Base-by-base conservation (phyloP, 2,797 vertebrate species). In the Scolopax bukidnonensis region DNA sequence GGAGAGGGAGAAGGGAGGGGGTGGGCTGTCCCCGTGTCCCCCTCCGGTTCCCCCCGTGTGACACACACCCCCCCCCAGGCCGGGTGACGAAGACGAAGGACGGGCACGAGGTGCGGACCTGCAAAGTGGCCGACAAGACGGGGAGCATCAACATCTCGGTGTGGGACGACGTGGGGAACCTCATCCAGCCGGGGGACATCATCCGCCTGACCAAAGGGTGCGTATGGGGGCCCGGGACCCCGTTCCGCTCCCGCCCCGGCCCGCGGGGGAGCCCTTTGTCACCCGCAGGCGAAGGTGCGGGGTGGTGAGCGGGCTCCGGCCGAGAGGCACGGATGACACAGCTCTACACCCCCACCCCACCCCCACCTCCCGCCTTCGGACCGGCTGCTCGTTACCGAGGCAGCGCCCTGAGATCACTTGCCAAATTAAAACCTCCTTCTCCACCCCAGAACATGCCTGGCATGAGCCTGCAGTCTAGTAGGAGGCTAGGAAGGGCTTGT, bases 81-180 rank as follows among this genome's bases (percentile, higher is more conserved):
- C 97, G 98, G 80, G 98, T 99, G 87, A 99, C 98, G 13, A 98
- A 99, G 98, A 99, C 99, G 60, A 99, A 99, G 98, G 99, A 99
- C 90, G 99, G 99, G 69, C 99, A 99, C 76, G 99, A 99, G 97
- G 99, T 99, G 95, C 98, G 99, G 96, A 99, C 99, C 3, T 99
- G 99, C 96, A 99, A 99, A 96, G 99, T 99, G 96, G 99, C 99
- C 2, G 99, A 99, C 97, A 99, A 99, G 97, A 99, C 99, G 38
- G 99, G 99, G 74, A 99, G 99, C 98, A 99, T 99, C 96, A 99
- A 99, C 45, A 99, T 99, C 97, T 99, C 99, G 27, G 99, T 99
- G 25, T 99, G 99, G 99, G 99, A 99, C 96, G 99, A 99, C n/a
- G n/a, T n/a, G n/a, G n/a, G n/a, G n/a, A n/a, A 98, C 91, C 99